Base-by-base conservation (phyloP, 1,140 invertebrate species). In the Ectropis grisescens region DNA sequence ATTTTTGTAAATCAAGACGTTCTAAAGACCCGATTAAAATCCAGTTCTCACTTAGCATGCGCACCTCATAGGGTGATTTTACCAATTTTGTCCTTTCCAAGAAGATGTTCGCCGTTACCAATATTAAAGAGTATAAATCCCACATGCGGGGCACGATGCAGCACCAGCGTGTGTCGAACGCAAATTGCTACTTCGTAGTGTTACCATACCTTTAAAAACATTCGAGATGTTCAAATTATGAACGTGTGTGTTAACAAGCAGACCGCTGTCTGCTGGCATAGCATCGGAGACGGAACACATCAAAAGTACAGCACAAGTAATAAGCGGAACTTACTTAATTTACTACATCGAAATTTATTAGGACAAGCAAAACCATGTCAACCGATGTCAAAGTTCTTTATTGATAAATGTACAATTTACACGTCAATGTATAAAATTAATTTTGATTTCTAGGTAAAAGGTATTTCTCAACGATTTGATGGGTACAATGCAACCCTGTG, bases 151-250 rank as follows among this genome's bases (percentile, higher is more conserved):
- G 35, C 58, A 37, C 33, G 47, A 42, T 54, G 48, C 56, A 47
- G 50, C 36, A 36, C 22, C 49, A 49, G 51, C 61, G 69, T 74
- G 65, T 47, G 33, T 34, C 40, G 68, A 65, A 62, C 58, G 29
- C 59, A 65, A 71, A 76, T 65, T 62, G 50, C 38, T 58, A 53
- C 42, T n/a, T n/a, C n/a, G n/a, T n/a, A n/a, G n/a, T n/a, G n/a
- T n/a, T n/a, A n/a, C n/a, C n/a, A n/a, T n/a, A n/a, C n/a, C n/a
- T n/a, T n/a, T n/a, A n/a, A n/a, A n/a, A n/a, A n/a, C n/a, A n/a
- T n/a, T n/a, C n/a, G n/a, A n/a, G n/a, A n/a, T n/a, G n/a, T n/a
- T n/a, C n/a, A n/a, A n/a, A n/a, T n/a, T n/a, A n/a, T n/a, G n/a
- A n/a, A n/a, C n/a, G 19, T 29, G 36, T 35, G 33, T 43, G 43